phyloP scores from a whole-genome alignment of 2,888 invertebrate genomes.

The Sminthurides aquaticus region DNA sequence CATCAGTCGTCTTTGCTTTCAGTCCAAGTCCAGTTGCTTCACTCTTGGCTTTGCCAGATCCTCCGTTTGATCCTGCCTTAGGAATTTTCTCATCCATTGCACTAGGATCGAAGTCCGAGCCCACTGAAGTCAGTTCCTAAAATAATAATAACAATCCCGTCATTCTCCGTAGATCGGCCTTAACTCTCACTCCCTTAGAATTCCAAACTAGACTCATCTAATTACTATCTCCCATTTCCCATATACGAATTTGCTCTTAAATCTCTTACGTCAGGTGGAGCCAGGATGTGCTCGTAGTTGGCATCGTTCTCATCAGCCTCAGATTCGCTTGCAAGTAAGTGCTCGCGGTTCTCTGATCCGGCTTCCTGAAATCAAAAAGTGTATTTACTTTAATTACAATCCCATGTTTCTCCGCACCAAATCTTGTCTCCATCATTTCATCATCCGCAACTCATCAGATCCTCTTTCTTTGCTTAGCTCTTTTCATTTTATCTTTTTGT shows the following conservation, averaged over 20 bases:
- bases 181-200: too few relatives aligned
- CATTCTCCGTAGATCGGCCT: constrained; percentile 1
- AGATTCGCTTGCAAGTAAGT: constrained; percentile 56
- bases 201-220: not conserved
- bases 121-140: constrained; percentile 64
- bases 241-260: not conserved
- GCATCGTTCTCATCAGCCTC: constrained; percentile 77
- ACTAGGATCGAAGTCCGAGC: constrained; percentile 60
- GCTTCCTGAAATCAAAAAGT: constrained; percentile 60
- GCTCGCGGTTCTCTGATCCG: constrained; percentile 70
- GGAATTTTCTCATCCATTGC: constrained; percentile 57
- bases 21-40: not conserved
- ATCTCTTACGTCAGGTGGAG: constrained; percentile 41
- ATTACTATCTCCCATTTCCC: not conserved
- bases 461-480: not conserved
- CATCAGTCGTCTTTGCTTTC: constrained; percentile 18
- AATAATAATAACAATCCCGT: too few relatives aligned
- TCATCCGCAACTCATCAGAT: too few relatives aligned
- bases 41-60: constrained; percentile 47
- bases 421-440: not conserved
- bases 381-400: constrained; percentile 1
- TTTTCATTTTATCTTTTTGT: not conserved
- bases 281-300: constrained; percentile 47
- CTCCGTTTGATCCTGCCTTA: constrained; percentile 51
- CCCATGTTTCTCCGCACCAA: not conserved